Percentiles rank a stretch among this genome's conserved stretches.
phyloP scores from a whole-genome alignment of 2,113 vertebrate species.

The Chloropsis cyanopogon region DNA sequence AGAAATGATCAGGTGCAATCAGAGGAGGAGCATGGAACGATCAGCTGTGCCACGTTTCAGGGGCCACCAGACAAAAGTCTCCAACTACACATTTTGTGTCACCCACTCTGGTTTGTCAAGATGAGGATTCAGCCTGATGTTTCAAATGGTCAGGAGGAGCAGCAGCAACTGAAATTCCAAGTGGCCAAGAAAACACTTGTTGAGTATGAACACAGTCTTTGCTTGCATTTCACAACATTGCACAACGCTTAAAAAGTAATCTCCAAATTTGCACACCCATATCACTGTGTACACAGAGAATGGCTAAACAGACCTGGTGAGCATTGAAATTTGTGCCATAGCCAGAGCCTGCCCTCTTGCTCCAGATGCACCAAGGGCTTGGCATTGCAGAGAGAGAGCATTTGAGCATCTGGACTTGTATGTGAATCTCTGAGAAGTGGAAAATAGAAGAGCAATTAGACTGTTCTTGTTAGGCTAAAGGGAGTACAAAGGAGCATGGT shows the following conservation, averaged over 20 bases:
- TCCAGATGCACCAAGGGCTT: background rate
- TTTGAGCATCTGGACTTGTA: background rate
- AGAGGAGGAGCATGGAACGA: accelerated
- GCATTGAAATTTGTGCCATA: background rate
- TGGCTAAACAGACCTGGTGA: background rate
- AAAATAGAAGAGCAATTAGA: background rate
- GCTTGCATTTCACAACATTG: background rate
- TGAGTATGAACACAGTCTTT: background rate
- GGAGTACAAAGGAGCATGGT: background rate
- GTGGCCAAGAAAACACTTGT: background rate
- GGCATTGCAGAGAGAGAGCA: background rate
- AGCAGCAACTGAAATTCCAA: background rate
- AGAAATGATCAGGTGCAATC: accelerated
- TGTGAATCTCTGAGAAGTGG: background rate
- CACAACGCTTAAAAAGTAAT: background rate
- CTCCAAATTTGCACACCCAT: background rate
- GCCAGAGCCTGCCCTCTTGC: background rate
- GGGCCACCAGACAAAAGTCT: background rate
- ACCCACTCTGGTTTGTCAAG: background rate
- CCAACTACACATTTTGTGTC: background rate
- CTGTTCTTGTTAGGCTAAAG: background rate
- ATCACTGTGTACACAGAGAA: background rate
- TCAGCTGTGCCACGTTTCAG: background rate
- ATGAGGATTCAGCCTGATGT: background rate
- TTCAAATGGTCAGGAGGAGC: background rate